These are phyloP conservation scores for Alloscopus bannaensis DNA, from an alignment of 2,888 invertebrate genomes.

Conservation along the genomic window DNA sequence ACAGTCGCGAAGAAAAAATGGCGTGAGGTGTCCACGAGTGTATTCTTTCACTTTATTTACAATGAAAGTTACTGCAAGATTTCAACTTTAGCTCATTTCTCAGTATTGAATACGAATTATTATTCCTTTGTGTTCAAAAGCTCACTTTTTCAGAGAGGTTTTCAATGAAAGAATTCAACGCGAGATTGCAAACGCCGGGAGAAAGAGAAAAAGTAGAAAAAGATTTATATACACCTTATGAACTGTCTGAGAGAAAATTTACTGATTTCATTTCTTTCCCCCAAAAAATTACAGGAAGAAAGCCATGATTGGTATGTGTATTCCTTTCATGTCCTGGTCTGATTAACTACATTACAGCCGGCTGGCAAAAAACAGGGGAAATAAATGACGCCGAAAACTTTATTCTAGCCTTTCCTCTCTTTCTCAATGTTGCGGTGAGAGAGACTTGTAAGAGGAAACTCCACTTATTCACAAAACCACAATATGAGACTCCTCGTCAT, in stretches of 20 bases:
- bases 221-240: too few relatives aligned
- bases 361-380: not conserved
- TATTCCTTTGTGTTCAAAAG: too few relatives aligned
- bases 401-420: not conserved
- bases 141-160: too few relatives aligned
- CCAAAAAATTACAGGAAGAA: not conserved
- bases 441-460: too few relatives aligned
- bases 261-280: slow-evolving; percentile 18
- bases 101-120: too few relatives aligned
- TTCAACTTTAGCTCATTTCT: too few relatives aligned
- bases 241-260: slow-evolving; percentile 18
- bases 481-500: not conserved
- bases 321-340: slow-evolving; percentile 12
- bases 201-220: too few relatives aligned
- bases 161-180: too few relatives aligned
- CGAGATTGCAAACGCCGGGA: too few relatives aligned
- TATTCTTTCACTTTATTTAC: not conserved
- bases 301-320: slow-evolving; percentile 1
- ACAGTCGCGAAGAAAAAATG: slow-evolving; percentile 12
- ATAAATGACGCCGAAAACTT: slow-evolving; percentile 2
- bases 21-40: not conserved
- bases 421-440: too few relatives aligned
- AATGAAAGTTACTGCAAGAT: too few relatives aligned
- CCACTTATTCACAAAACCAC: not conserved
- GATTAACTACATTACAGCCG: slow-evolving; percentile 24